These are phyloP conservation scores for Euborellia annulipes DNA, from an alignment of 1,140 invertebrate genomes.

Conservation along the genomic window DNA sequence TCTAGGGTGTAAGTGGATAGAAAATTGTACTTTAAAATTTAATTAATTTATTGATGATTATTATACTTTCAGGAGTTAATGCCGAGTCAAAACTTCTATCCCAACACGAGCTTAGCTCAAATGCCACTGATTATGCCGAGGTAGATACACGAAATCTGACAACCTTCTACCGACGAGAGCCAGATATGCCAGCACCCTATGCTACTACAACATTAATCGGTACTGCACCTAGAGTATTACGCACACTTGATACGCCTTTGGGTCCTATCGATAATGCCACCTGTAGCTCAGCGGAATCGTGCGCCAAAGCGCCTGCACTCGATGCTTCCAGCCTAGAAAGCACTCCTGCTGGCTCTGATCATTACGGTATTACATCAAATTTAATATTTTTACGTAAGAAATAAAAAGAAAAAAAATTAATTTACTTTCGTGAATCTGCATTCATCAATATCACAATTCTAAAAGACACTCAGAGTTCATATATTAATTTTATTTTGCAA, in stretches of 20 bases:
- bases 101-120: slow-evolving; percentile 23
- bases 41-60: too few relatives aligned
- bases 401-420: too few relatives aligned
- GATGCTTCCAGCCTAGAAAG: slow-evolving; percentile 30
- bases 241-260: slow-evolving; percentile 9
- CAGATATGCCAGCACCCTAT: slow-evolving; percentile 61
- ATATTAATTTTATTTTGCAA: too few relatives aligned
- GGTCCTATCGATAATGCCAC: slow-evolving; percentile 6
- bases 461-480: too few relatives aligned
- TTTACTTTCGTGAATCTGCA: too few relatives aligned
- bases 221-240: slow-evolving; percentile 5
- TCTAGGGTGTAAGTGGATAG: too few relatives aligned
- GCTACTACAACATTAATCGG: slow-evolving; percentile 59
- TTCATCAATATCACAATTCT: too few relatives aligned
- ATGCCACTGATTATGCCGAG: slow-evolving; percentile 56
- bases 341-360: too few relatives aligned
- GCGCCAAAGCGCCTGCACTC: slow-evolving; percentile 25
- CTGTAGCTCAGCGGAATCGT: slow-evolving; percentile 22
- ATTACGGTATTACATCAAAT: slow-evolving; percentile 22
- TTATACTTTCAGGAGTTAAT: too few relatives aligned
- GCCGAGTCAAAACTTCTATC: too few relatives aligned
- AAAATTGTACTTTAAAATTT: too few relatives aligned
- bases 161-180: slow-evolving; percentile 54
- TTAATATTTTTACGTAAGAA: slow-evolving; percentile 22
- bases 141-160: slow-evolving; percentile 54